These are phyloP conservation scores for Argyresthia goedartella DNA, from an alignment of 2,888 invertebrate species.

Conservation along the genomic window DNA sequence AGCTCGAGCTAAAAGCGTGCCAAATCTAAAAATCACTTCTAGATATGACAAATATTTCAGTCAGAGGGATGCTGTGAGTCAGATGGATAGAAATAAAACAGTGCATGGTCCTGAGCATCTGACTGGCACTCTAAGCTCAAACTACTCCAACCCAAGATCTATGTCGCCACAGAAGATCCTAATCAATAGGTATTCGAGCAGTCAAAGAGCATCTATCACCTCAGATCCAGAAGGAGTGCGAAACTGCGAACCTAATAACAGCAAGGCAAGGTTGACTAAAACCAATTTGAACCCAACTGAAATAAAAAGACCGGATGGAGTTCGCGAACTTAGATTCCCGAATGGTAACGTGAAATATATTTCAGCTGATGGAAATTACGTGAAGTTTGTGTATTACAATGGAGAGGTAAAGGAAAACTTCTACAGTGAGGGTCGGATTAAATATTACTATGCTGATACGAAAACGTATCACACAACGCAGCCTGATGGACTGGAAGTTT, in stretches of 20 bases:
- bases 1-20: constrained; percentile 61
- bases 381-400: constrained; percentile 83
- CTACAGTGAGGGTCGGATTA: constrained; percentile 80
- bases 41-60: constrained; percentile 66
- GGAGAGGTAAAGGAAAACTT: constrained; percentile 90
- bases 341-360: constrained; percentile 85
- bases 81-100: constrained; percentile 28
- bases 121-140: neutral
- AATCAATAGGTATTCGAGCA: constrained; percentile 34
- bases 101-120: constrained; percentile 12
- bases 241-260: constrained; percentile 33
- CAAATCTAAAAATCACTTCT: constrained; percentile 58
- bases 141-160: constrained; percentile 15
- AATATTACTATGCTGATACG: constrained; percentile 87
- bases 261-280: constrained; percentile 39
- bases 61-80: constrained; percentile 49
- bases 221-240: constrained; percentile 27
- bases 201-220: constrained; percentile 17
- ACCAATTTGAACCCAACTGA: constrained; percentile 65
- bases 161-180: constrained; percentile 35
- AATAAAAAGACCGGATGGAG: constrained; percentile 80
- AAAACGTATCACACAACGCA: constrained; percentile 89
- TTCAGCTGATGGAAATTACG: constrained; percentile 75
- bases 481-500: constrained; percentile 86
- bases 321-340: constrained; percentile 83